phyloP scores from a whole-genome alignment of 2,113 vertebrate species.

The Albula goreensis region DNA sequence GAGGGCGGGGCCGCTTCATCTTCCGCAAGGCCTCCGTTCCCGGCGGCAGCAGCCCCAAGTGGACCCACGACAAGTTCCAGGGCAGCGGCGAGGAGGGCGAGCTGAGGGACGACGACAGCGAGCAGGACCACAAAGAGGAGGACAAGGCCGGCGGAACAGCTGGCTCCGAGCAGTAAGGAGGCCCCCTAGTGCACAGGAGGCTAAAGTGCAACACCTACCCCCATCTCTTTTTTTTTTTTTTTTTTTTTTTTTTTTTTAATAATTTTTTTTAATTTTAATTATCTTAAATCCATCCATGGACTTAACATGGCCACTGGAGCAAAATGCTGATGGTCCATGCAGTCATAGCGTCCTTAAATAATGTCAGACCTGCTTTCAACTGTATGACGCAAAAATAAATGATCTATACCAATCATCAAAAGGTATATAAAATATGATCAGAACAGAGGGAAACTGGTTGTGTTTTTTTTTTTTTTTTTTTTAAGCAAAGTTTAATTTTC shows the following conservation, averaged over 20 bases:
- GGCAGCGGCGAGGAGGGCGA: conserved; percentile 77
- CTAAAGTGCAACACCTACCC: neutral
- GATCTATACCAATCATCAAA: neutral
- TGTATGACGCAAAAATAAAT: neutral
- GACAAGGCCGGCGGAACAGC: conserved; percentile 62
- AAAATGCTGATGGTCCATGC: neutral
- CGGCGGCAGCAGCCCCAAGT: conserved; percentile 71
- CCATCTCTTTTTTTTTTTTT: neutral
- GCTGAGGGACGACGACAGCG: conserved; percentile 73
- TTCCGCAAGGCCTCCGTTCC: conserved; percentile 78
- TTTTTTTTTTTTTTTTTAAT: neutral
- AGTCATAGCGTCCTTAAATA: neutral
- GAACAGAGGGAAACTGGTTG: neutral
- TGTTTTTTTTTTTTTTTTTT: neutral
- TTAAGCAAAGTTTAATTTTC: conserved; percentile 1
- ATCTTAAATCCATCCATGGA: neutral
- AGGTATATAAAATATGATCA: conserved; percentile 6
- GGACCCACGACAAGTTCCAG: conserved; percentile 89
- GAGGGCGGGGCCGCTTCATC: conserved; percentile 85
- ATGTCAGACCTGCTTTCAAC: neutral
- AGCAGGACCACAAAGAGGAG: conserved; percentile 78
- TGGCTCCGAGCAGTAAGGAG: conserved; percentile 64
- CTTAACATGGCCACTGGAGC: neutral
- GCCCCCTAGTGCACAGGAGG: neutral
- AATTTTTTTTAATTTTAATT: neutral